Percentiles rank a stretch among this genome's conserved stretches.
phyloP scores from a whole-genome alignment of 2,888 invertebrate genomes.

The Hylaea fasciaria region DNA sequence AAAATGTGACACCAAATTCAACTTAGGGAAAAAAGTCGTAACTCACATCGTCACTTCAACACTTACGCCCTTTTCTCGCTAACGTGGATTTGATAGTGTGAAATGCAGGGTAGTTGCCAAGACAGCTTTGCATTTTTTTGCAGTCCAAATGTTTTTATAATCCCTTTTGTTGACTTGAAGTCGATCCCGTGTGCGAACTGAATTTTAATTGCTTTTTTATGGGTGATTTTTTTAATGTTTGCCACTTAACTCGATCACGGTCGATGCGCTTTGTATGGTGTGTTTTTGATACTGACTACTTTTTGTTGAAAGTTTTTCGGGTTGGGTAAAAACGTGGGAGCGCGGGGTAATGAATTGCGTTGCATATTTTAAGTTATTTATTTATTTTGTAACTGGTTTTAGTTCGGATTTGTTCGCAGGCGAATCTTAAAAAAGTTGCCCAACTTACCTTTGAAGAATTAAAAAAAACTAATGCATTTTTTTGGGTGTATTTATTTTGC shows the following conservation, averaged over 20 bases:
- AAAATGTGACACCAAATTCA: conserved; percentile 34
- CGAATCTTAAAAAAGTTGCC: neutral
- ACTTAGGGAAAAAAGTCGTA: conserved; percentile 13
- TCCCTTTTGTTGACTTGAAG: conserved; percentile 50
- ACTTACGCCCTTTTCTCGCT: conserved; percentile 1
- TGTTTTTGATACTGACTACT: conserved; percentile 49
- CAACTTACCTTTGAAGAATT: neutral
- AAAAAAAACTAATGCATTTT: neutral
- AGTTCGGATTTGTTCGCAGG: conserved; percentile 5
- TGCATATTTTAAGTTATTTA: neutral
- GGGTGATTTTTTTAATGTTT: conserved; percentile 51
- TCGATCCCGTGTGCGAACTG: conserved; percentile 61
- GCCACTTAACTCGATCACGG: conserved; percentile 64
- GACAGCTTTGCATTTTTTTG: conserved; percentile 40
- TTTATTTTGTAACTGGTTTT: conserved; percentile 14
- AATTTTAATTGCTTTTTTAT: conserved; percentile 50
- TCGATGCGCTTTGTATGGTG: conserved; percentile 58
- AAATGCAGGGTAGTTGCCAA: conserved; percentile 34
- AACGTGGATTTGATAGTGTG: neutral
- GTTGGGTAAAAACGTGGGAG: conserved; percentile 55
- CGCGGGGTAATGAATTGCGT: neutral
- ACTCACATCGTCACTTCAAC: conserved; percentile 9
- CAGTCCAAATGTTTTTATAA: conserved; percentile 44
- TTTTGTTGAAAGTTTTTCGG: conserved; percentile 37
- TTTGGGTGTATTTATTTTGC: neutral